Evolutionary conservation across 2,888 invertebrate species (phyloP), one percentile per base, ranked within the genome.

Genomic region (Athalia circularis): DNA sequence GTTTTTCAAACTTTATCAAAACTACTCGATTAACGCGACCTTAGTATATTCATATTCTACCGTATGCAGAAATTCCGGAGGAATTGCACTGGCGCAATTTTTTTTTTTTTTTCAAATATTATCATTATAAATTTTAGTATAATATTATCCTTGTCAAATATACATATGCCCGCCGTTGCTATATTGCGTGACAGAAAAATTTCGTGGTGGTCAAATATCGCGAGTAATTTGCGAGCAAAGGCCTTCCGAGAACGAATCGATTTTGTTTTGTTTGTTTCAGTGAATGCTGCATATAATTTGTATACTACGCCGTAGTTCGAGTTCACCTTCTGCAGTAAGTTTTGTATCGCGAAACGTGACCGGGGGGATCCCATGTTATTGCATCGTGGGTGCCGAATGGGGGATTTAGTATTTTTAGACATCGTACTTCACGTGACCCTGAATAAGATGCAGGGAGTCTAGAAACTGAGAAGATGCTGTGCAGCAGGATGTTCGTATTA

Each of bases 301-400:
- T 29, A 29, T 29, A 29, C 29, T 29, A 29, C 29, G 29, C 0
- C 29, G 29, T 29, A 29, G 29, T 29, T 4, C 45, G 4, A 45
- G 43, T 9, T 5, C 29, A 43, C 67, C 11, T 72, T 59, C 57
- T n/a, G 3, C 8, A 13, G 72, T 72, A 50, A 72, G 45, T 59
- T 72, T 5, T 47, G 72, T 45, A 57, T 72, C 59, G 72, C 47
- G 59, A 47, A 72, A 72, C 72, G 59, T 72, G 72, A 72, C 59
- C 13, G 47, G 13, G 5, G 59, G 2, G 47, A 29, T 29, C 11
- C 11, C 8, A 54, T 43, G 13, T n/a, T 13, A 50, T 52, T 15
- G 11, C 11, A n/a, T 54, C 54, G 54, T 11, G 54, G 54, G n/a
- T 54, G 9, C 8, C n/a, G 47, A 72, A 47, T 7, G 13, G 57